phyloP scores from a whole-genome alignment of 2,797 vertebrate genomes.

The Chromobotia macracanthus region DNA sequence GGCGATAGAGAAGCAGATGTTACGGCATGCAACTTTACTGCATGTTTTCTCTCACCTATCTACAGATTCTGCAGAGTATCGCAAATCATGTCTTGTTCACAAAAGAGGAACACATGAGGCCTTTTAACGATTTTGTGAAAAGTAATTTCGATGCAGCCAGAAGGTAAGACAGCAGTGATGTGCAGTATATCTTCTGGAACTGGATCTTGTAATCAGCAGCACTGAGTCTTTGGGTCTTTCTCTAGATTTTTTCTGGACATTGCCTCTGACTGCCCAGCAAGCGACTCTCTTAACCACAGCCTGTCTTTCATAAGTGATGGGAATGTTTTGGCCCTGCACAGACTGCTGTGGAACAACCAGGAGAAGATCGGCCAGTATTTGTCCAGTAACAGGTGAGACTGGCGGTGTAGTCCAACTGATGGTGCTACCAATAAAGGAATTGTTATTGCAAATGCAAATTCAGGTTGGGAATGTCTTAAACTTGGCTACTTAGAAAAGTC shows the following conservation, averaged over 20 bases:
- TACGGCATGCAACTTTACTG: too few species aligned
- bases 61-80: slow-evolving; percentile 95
- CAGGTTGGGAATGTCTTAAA: background rate
- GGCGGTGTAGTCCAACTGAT: background rate
- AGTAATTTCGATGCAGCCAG: slow-evolving; percentile 96
- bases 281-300: slow-evolving; percentile 94
- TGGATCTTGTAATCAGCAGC: background rate
- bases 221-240: background rate
- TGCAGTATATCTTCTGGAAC: background rate
- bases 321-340: slow-evolving; percentile 92
- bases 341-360: slow-evolving; percentile 97
- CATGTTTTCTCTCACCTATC: background rate
- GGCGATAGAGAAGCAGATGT: too few species aligned
- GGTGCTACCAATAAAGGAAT: background rate
- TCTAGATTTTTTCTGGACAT: slow-evolving; percentile 95
- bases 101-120: slow-evolving; percentile 97
- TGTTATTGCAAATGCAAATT: background rate
- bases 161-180: slow-evolving; percentile 74
- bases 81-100: slow-evolving; percentile 97
- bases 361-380: slow-evolving; percentile 98
- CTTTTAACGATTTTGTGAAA: slow-evolving; percentile 97
- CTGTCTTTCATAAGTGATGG: slow-evolving; percentile 96
- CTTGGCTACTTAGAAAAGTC: background rate
- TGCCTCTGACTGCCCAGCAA: slow-evolving; percentile 92
- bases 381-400: slow-evolving; percentile 90